Evolutionary conservation across 2,888 invertebrate species (phyloP).

Genomic region (Cartodere bifasciata): DNA sequence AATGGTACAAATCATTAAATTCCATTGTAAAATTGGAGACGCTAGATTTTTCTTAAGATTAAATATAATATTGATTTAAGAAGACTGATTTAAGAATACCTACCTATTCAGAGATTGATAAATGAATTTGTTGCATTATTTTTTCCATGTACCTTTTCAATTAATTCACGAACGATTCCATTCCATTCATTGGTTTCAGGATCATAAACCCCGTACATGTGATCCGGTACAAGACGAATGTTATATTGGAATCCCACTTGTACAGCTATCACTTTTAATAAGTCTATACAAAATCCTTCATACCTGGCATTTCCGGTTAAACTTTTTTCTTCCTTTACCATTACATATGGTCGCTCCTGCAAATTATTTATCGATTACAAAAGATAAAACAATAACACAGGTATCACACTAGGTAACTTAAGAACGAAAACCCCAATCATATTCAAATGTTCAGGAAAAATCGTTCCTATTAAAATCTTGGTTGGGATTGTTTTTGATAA

Average conservation of each 20-base stretch:
- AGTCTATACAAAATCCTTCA: constrained; percentile 86
- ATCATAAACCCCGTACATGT: constrained; percentile 81
- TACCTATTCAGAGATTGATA: no score
- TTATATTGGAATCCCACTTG: constrained; percentile 82
- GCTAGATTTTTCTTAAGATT: no score
- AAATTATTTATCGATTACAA: constrained; percentile 17
- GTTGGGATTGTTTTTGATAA: no score
- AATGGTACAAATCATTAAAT: no score
- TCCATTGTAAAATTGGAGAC: no score
- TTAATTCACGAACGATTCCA: constrained; percentile 74
- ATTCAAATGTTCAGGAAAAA: no score
- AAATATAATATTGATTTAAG: no score
- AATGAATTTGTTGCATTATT: no score
- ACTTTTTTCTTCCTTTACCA: constrained; percentile 76
- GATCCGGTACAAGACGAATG: constrained; percentile 72
- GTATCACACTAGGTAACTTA: not conserved
- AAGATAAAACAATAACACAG: not conserved
- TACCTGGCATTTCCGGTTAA: constrained; percentile 76
- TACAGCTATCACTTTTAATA: constrained; percentile 68
- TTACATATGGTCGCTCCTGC: constrained; percentile 83
- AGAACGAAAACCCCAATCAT: no score
- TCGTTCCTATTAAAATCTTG: no score
- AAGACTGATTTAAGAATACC: no score
- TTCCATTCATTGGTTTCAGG: constrained; percentile 83
- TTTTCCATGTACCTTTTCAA: constrained; percentile 57